Evolutionary conservation across 2,797 vertebrate genomes (phyloP), one percentile per base, ranked within the genome.

Genomic region (Acomys russatus): DNA sequence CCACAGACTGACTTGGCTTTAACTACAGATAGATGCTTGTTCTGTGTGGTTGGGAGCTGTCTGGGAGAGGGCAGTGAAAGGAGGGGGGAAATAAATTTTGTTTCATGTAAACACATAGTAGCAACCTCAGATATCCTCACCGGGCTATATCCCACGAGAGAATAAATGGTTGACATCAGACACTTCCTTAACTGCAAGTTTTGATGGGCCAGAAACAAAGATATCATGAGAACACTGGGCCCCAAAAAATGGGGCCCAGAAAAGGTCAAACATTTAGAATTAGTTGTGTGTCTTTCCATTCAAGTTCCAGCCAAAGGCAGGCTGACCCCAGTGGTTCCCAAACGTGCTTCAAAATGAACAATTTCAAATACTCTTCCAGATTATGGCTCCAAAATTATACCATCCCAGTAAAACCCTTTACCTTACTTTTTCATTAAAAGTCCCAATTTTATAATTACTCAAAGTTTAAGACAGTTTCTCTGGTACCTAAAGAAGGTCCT

Each of bases 341-440:
- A 88, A 95, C 61, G 17, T 92, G 88, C 56, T 78, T 88, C 30
- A 96, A 59, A 95, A 85, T 94, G n/a, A 87, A 85, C 88, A 35
- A 76, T 92, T 76, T 30, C 8, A 89, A 94, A 89, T 33, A 35
- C 44, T 76, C 28, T 18, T 74, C 56, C 12, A 61, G 71, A n/a
- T 76, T 68, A 63, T 38, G 49, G 78, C 38, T 93, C 90, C 74
- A 44, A 90, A 97, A 86, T 35, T 14, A 35, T 74, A 3, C 82
- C 61, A 88, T 80, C 30, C 49, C n/a, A 33, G 28, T 78, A 93
- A 95, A 91, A 91, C 38, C 61, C 20, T 77, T 93, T 71, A 14
- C 74, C 35, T 92, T 63, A 66, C 74, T 63, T 83, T 82, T 90
- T 77, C 7, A 74, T 78, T 92, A 59, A 15, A 92, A 83, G 38